Percentiles rank a stretch among this genome's conserved stretches.
Conservation (phyloP, 2,888 invertebrate species). For the Caenorhabditis sp. region DNA sequence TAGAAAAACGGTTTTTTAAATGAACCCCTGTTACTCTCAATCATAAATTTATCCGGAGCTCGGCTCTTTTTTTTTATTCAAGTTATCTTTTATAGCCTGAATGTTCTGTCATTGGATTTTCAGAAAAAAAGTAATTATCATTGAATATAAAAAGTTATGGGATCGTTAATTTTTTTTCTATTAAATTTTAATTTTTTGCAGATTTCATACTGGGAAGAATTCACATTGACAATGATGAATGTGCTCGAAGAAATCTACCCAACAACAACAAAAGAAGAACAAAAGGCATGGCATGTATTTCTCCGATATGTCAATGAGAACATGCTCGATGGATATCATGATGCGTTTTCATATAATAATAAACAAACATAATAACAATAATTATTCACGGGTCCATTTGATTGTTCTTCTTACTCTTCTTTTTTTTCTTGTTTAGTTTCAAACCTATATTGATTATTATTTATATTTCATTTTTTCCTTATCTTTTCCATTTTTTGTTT, state of each 20-base stretch:
- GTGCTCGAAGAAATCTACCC: conserved; percentile 34
- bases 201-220: conserved; percentile 43
- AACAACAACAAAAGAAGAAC: conserved; percentile 35
- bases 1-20: no score
- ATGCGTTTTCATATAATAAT: conserved; percentile 35
- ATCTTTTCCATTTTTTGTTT: background rate
- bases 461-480: background rate
- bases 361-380: conserved; percentile 9
- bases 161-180: no score
- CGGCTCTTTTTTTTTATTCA: no score
- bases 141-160: no score
- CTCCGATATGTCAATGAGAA: conserved; percentile 36
- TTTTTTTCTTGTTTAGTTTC: background rate
- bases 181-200: no score
- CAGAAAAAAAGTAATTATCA: no score
- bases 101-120: no score
- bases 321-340: conserved; percentile 40
- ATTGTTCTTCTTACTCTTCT: background rate
- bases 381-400: background rate
- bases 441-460: background rate
- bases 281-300: conserved; percentile 40
- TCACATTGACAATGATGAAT: conserved; percentile 42
- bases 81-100: no score
- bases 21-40: no score
- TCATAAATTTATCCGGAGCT: no score